phyloP scores from a whole-genome alignment of 2,797 vertebrate genomes.

The Avahi laniger region DNA sequence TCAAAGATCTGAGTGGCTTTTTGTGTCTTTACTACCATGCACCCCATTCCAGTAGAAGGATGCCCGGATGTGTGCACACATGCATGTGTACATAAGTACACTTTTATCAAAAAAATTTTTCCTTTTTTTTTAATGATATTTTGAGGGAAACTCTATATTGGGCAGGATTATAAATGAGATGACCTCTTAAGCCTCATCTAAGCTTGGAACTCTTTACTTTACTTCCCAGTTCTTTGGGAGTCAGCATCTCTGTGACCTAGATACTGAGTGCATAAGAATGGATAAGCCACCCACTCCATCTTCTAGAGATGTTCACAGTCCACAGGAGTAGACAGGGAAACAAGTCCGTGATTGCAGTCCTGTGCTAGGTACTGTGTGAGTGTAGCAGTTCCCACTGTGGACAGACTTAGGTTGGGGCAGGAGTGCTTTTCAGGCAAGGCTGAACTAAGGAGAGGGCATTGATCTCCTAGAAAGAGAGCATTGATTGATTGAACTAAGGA shows the following conservation, averaged over 20 bases:
- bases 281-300: background rate
- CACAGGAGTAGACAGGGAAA: background rate
- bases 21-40: background rate
- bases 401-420: background rate
- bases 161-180: background rate
- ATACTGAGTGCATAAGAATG: background rate
- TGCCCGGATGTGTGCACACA: fast-evolving
- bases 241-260: background rate
- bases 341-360: background rate
- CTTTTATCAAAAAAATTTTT: background rate
- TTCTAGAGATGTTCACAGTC: background rate
- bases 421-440: background rate
- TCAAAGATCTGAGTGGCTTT: background rate
- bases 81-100: background rate
- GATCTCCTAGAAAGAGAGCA: background rate
- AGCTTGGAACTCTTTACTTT: background rate
- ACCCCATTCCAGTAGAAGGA: background rate
- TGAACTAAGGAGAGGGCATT: background rate
- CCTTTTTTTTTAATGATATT: background rate
- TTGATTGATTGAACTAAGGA: background rate
- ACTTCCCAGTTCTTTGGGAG: background rate
- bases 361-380: background rate
- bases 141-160: background rate
- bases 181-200: background rate
- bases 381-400: background rate